A percentile compares a stretch with the other conserved stretches of the same genome.
Evolutionary conservation across 2,888 invertebrate genomes (phyloP).

Genomic region (Synergus umbraculus): DNA sequence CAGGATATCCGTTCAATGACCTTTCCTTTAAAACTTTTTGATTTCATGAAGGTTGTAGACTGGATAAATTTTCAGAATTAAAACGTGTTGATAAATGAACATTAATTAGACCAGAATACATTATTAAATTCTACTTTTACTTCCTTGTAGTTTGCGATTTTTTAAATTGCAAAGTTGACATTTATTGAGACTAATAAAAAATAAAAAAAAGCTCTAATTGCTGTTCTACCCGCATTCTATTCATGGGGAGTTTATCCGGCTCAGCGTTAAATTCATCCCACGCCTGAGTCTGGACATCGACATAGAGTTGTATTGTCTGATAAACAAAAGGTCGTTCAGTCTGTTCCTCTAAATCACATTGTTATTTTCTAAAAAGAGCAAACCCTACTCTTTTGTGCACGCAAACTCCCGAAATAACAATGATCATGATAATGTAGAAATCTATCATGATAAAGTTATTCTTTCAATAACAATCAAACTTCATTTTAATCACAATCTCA

Average conservation of each 20-base stretch:
- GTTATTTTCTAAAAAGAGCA: not conserved
- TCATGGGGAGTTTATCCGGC: not conserved
- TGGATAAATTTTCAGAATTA: no score
- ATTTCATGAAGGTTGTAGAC: not conserved
- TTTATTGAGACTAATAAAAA: not conserved
- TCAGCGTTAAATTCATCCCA: not conserved
- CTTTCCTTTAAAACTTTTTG: not conserved
- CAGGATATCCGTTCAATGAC: not conserved
- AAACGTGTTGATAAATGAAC: no score
- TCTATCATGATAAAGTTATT: not conserved
- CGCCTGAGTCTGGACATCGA: not conserved
- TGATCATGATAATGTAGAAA: not conserved
- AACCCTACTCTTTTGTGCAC: not conserved
- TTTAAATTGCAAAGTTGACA: not conserved
- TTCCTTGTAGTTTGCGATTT: no score
- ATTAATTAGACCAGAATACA: no score
- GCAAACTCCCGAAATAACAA: not conserved
- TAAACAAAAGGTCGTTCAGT: not conserved
- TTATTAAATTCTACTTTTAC: no score
- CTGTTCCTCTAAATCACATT: not conserved
- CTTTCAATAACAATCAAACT: not conserved
- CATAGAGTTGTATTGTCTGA: constrained; percentile 23
- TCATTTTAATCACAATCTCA: not conserved
- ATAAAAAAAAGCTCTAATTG: not conserved
- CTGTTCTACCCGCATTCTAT: not conserved